Evolutionary conservation across 2,888 invertebrate genomes (phyloP), one percentile per base, ranked within the genome.

Genomic region (Yponomeuta evonymella): DNA sequence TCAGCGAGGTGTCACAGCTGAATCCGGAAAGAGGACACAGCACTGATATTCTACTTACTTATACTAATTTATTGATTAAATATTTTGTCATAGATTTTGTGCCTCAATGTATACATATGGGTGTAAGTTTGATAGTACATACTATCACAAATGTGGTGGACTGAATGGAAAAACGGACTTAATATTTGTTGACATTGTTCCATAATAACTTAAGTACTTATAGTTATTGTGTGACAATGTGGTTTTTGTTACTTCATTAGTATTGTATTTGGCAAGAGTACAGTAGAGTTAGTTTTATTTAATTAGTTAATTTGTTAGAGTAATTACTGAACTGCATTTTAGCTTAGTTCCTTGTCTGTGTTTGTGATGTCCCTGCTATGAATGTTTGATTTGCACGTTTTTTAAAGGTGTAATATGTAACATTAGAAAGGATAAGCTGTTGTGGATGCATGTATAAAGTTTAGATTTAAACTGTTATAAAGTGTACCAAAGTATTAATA

Each of bases 221-320:
- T 10, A 30, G 65, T 64, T 29, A 29, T 65, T 65, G 9, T 65
- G 65, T 30, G 33, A 30, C 65, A 11, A 10, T 65, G 2, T 51
- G 63, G 67, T 67, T 33, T 64, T 64, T 71, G 70, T 65, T 73
- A 58, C 70, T 43, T 43, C 43, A 8, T 43, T 67, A 70, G 63
- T 70, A 71, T 72, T 75, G 75, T 75, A 73, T 70, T 74, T 75
- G 75, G 75, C 75, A 75, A 75, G 75, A 73, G 72, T 75, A 65
- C 74, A 72, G 75, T 75, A 70, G 70, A 58, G 12, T 58, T 58
- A 58, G 51, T 58, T 58, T 58, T 15, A 15, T 12, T 69, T 58
- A 69, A 5, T 69, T 23, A 11, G 12, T 12, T 69, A 30, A 36
- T 36, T 11, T 23, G 33, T 43, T 36, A 48, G 9, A 8, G 43